These are phyloP conservation scores for Peromyscus nudipes DNA, from an alignment of 2,797 vertebrate genomes.

Conservation along the genomic window DNA sequence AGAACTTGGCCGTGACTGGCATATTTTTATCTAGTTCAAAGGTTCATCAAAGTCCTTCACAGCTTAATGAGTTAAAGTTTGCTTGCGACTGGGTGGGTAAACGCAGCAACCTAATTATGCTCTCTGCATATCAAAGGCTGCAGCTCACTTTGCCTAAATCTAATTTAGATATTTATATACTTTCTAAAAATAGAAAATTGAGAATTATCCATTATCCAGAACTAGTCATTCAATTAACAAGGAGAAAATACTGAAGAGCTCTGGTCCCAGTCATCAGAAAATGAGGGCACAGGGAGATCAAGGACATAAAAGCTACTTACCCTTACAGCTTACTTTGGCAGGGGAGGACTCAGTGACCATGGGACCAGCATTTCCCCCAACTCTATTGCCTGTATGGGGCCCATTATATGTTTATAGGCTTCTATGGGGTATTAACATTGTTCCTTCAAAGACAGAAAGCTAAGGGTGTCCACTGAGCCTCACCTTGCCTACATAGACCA, in stretches of 20 bases:
- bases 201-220: constrained; percentile 85
- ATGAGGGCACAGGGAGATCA: constrained; percentile 72
- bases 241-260: constrained; percentile 79
- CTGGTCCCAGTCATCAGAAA: constrained; percentile 73
- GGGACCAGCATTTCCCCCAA: not conserved
- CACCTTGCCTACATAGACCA: not conserved
- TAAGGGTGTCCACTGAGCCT: not conserved
- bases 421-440: fast-evolving
- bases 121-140: constrained; percentile 80
- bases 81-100: constrained; percentile 77
- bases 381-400: too few relatives aligned
- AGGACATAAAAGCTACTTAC: constrained; percentile 55
- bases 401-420: not conserved
- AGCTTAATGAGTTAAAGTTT: constrained; percentile 83
- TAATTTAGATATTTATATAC: constrained; percentile 86
- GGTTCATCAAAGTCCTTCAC: constrained; percentile 81
- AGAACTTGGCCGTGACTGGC: constrained; percentile 78
- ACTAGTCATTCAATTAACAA: constrained; percentile 84
- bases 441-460: not conserved
- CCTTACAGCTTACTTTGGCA: not conserved
- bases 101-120: constrained; percentile 83
- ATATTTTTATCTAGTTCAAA: constrained; percentile 84
- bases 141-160: constrained; percentile 81
- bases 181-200: constrained; percentile 85
- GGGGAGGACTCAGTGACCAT: not conserved